These are phyloP conservation scores for Cataglyphis altisquamis DNA, from an alignment of 2,888 invertebrate genomes.

Conservation along the genomic window DNA sequence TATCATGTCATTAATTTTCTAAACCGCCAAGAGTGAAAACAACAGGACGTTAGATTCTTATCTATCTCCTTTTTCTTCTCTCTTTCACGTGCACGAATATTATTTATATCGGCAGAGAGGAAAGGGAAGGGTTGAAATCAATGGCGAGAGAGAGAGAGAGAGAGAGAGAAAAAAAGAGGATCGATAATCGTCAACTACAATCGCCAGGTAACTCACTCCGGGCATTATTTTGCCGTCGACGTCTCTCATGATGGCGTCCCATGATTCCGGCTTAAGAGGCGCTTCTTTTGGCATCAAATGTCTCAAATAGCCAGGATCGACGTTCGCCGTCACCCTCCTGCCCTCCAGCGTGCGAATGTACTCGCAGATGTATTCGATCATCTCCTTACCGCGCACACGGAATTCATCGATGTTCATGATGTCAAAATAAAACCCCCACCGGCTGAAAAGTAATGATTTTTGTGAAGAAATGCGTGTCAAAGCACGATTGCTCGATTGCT, in stretches of 20 bases:
- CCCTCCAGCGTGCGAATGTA: constrained; percentile 93
- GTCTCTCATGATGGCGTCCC: constrained; percentile 96
- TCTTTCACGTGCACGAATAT: constrained; percentile 67
- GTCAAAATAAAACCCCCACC: constrained; percentile 40
- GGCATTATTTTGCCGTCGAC: constrained; percentile 97
- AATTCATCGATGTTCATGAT: constrained; percentile 96
- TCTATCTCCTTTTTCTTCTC: constrained; percentile 25
- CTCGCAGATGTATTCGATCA: constrained; percentile 98
- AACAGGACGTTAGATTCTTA: constrained; percentile 4
- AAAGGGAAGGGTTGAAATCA: constrained; percentile 67
- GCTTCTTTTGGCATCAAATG: constrained; percentile 93
- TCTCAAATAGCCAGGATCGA: constrained; percentile 96
- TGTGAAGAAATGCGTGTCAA: constrained; percentile 27
- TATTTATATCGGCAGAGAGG: constrained; percentile 69
- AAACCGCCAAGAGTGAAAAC: not conserved
- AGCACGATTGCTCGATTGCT: constrained; percentile 56
- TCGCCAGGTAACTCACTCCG: constrained; percentile 88
- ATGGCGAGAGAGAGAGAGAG: constrained; percentile 33
- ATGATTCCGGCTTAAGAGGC: constrained; percentile 93
- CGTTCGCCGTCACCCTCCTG: constrained; percentile 94
- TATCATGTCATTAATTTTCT: not conserved
- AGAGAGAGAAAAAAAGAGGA: constrained; percentile 46
- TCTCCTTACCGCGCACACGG: constrained; percentile 94
- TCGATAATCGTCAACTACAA: constrained; percentile 64
- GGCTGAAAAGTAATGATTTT: constrained; percentile 64